phyloP scores from a whole-genome alignment of 2,797 vertebrate genomes.

The Falco novaeseelandiae region DNA sequence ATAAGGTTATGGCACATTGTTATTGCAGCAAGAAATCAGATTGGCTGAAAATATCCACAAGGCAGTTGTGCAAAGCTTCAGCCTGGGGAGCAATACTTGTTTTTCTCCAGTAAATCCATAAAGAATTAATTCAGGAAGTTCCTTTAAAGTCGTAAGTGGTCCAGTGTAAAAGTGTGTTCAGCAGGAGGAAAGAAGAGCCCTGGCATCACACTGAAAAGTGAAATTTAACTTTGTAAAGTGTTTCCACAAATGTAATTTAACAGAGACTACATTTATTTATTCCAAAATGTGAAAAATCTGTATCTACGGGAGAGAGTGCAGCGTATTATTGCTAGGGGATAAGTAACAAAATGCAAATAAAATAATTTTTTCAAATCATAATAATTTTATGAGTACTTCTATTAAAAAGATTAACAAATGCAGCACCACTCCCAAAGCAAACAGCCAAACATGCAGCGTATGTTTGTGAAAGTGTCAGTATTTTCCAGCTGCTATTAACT shows the following conservation, averaged over 20 bases:
- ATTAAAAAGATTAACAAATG: neutral
- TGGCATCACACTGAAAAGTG: neutral
- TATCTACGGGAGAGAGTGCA: neutral
- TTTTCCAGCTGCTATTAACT: conserved; percentile 3
- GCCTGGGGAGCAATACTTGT: neutral
- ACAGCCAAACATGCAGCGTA: neutral
- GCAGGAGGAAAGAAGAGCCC: neutral
- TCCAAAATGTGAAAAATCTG: neutral
- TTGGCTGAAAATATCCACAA: neutral
- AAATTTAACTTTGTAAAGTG: neutral
- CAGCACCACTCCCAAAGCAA: neutral
- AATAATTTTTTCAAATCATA: neutral
- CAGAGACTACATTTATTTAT: neutral
- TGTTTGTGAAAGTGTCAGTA: neutral
- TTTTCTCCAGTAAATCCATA: neutral
- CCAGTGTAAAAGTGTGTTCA: neutral
- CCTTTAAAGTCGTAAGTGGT: neutral
- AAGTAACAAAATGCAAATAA: neutral
- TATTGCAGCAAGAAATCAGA: neutral
- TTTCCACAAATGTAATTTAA: neutral
- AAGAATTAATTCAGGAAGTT: neutral
- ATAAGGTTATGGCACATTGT: neutral
- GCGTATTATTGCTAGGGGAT: neutral
- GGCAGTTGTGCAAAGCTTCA: neutral
- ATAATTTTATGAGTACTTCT: neutral